Conservation (phyloP, 2,888 invertebrate genomes). For the Thysanoteuthis rhombus region DNA sequence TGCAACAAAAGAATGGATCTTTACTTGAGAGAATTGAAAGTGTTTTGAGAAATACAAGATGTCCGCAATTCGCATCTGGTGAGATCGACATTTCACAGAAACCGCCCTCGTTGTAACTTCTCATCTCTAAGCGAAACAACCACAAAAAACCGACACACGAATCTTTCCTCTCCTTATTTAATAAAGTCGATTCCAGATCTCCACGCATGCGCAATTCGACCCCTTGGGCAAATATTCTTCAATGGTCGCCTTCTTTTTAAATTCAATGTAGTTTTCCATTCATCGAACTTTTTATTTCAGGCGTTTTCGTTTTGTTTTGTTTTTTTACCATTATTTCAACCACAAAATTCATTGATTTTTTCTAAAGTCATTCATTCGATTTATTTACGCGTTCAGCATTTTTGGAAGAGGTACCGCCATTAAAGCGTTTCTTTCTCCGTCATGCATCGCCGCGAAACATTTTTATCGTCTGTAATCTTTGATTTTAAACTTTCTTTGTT, state of each 20-base stretch:
- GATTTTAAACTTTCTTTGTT: background rate
- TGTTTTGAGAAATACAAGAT: background rate
- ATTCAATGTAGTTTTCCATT: background rate
- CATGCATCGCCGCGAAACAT: background rate
- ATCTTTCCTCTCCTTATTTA: background rate
- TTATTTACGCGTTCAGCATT: background rate
- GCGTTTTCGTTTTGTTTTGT: background rate
- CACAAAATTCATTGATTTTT: background rate
- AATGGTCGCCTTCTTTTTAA: background rate
- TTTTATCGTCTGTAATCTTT: background rate
- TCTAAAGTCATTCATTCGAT: background rate
- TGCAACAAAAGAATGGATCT: background rate
- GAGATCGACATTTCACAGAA: background rate
- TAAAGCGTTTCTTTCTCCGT: background rate
- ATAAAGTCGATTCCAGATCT: background rate
- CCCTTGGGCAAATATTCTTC: too few relatives aligned
- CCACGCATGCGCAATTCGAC: background rate
- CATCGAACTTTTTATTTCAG: background rate
- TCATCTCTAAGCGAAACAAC: background rate
- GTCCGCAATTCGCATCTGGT: background rate
- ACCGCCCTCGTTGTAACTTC: background rate
- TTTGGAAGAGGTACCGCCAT: background rate
- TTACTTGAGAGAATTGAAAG: background rate
- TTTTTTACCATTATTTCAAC: background rate
- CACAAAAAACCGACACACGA: background rate